Evolutionary conservation across 2,797 vertebrate species (phyloP).

Genomic region (Lophius americanus): DNA sequence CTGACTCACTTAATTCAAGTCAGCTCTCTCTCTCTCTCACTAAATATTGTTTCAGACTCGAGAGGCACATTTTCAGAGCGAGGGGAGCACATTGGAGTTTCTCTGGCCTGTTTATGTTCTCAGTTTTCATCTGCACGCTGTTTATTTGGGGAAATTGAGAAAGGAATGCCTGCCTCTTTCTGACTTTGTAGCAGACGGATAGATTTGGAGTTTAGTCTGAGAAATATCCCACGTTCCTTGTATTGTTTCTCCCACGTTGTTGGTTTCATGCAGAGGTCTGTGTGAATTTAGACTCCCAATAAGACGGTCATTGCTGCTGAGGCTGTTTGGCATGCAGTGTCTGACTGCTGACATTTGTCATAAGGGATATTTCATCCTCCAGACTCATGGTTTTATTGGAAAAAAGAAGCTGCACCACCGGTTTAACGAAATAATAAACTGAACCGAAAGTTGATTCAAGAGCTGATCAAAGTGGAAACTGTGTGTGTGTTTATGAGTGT

Average conservation of each 20-base stretch:
- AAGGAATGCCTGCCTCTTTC: conserved; percentile 70
- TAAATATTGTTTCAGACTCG: conserved; percentile 79
- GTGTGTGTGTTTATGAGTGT: conserved; percentile 8
- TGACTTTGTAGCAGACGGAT: conserved; percentile 53
- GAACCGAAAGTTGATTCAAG: conserved; percentile 68
- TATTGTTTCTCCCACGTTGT: conserved; percentile 62
- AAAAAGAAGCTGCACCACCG: conserved; percentile 43
- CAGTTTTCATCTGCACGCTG: conserved; percentile 78
- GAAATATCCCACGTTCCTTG: conserved; percentile 26
- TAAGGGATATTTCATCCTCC: conserved; percentile 53
- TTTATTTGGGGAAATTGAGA: conserved; percentile 80
- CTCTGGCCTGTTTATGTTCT: conserved; percentile 76
- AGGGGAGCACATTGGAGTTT: conserved; percentile 75
- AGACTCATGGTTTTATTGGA: conserved; percentile 51
- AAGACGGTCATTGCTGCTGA: conserved; percentile 31
- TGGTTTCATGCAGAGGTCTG: conserved; percentile 30
- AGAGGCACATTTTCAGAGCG: conserved; percentile 71
- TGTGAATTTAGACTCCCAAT: conserved; percentile 15
- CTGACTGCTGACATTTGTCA: conserved; percentile 50
- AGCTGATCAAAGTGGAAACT: conserved; percentile 66
- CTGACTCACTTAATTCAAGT: conserved; percentile 64
- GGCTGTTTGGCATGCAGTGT: conserved; percentile 22
- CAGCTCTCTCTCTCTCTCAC: conserved; percentile 67
- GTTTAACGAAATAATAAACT: conserved; percentile 68
- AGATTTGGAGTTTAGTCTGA: conserved; percentile 64